phyloP scores from a whole-genome alignment of 64 coral and sea anemone genomes.

The Astreopora myriophthalma region DNA sequence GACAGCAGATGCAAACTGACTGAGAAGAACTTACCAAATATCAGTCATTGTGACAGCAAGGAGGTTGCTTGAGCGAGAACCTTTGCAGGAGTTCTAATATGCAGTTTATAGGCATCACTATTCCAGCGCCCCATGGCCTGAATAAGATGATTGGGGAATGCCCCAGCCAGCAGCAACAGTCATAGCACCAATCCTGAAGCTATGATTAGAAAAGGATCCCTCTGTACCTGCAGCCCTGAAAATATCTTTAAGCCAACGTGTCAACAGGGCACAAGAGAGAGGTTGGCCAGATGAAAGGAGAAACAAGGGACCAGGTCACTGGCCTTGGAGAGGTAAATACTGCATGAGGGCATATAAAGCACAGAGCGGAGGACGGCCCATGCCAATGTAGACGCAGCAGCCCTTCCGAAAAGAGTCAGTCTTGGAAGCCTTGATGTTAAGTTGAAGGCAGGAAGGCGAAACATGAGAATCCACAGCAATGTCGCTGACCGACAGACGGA shows the following conservation, averaged over 20 bases:
- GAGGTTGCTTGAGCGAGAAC: neutral
- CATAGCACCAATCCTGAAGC: neutral
- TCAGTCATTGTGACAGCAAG: neutral
- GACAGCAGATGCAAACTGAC: too few species aligned
- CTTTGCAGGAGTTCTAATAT: neutral
- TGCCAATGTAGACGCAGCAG: neutral
- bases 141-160: neutral
- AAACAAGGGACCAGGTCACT: neutral
- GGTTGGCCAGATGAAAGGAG: neutral
- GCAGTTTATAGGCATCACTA: neutral
- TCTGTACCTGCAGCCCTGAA: neutral
- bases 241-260: neutral
- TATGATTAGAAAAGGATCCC: conserved; percentile 18
- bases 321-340: neutral
- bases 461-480: neutral
- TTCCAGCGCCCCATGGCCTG: neutral
- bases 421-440: conserved; percentile 3
- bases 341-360: neutral
- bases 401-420: conserved; percentile 6
- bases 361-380: neutral
- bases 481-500: neutral
- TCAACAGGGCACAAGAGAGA: neutral
- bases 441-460: neutral
- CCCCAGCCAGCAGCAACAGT: neutral
- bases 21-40: too few species aligned